Evolutionary conservation across 2,888 invertebrate genomes (phyloP).

Genomic region (Spodoptera exigua): DNA sequence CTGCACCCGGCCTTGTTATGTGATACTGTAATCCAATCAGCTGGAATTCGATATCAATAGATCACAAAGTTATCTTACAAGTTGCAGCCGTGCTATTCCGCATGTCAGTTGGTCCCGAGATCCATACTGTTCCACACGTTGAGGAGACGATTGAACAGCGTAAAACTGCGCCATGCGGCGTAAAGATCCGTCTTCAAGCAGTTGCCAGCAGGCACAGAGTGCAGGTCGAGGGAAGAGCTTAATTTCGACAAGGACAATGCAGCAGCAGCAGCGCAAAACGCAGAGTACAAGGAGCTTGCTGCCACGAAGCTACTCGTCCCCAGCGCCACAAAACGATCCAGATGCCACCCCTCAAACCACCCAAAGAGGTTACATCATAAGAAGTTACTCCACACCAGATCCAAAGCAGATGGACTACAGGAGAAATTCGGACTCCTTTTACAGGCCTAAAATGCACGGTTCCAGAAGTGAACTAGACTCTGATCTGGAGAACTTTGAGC

Average conservation of each 20-base stretch:
- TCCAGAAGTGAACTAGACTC: conserved; percentile 82
- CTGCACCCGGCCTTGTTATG: conserved; percentile 80
- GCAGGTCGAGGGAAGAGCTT: conserved; percentile 77
- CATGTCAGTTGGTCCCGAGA: conserved; percentile 72
- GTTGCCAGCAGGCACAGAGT: conserved; percentile 58
- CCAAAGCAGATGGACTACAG: conserved; percentile 75
- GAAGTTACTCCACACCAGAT: conserved; percentile 84
- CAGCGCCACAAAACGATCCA: conserved; percentile 73
- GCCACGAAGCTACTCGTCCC: conserved; percentile 83
- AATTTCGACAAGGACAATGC: conserved; percentile 79
- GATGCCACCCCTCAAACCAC: conserved; percentile 59
- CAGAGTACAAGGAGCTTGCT: conserved; percentile 73
- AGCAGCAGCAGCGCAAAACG: conserved; percentile 78
- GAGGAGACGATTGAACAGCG: conserved; percentile 39
- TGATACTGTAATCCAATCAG: conserved; percentile 82
- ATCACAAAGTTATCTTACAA: conserved; percentile 77
- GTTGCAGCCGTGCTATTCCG: conserved; percentile 66
- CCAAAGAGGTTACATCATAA: conserved; percentile 73
- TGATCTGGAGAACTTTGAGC: conserved; percentile 83
- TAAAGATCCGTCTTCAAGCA: conserved; percentile 66
- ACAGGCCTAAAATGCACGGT: conserved; percentile 75
- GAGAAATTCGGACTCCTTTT: conserved; percentile 79
- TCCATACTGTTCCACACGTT: conserved; percentile 73
- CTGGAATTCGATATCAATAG: conserved; percentile 76
- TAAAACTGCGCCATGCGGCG: conserved; percentile 72